Base-by-base conservation (phyloP, 1,140 invertebrate genomes). In the Wasmannia auropunctata region DNA sequence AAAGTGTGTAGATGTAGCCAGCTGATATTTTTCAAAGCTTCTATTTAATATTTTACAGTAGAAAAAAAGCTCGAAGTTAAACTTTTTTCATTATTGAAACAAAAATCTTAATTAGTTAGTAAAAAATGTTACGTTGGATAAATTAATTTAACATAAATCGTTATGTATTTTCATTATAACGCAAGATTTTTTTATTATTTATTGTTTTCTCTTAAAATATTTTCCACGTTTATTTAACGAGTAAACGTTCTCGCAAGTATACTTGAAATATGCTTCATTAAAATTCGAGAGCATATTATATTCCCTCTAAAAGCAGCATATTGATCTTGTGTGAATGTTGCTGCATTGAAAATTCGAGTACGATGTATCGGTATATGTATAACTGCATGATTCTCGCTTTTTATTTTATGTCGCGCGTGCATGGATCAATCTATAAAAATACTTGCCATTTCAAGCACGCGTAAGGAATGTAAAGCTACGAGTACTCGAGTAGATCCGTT, bases 391-490 rank as follows among this genome's bases (percentile, higher is more conserved):
- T 11, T 54, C 22, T 46, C 31, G 19, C 16, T 46, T 31, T 22
- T 25, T 69, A 8, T 14, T 70, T 79, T 46, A 65, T 19, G n/a
- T 43, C 6, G n/a, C n/a, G 3, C 11, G 8, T n/a, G 25, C 46
- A 70, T 56, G 65, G 46, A 80, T 54, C n/a, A 0, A 11, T 19
- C 16, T 14, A 28, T 46, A 84, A 88, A 83, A 83, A 87, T 72
- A 74, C 31, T 10, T 11, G 31, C n/a, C 16, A 6, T 76, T 76
- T 76, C 10, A 76, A 31, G 54, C 54, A 28, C 0, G 22, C 16
- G 34, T 3, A 40, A 58, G 19, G 40, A 76, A 10, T 14, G 16
- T 14, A 34, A 10, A 2, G 14, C 40, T 79, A 65, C 25, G 1
- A 28, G 22, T 54, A 56, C 7, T 40, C 14, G n/a, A 77, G 5